Conservation (phyloP, 2,888 invertebrate genomes). For the Gryllus longicercus region DNA sequence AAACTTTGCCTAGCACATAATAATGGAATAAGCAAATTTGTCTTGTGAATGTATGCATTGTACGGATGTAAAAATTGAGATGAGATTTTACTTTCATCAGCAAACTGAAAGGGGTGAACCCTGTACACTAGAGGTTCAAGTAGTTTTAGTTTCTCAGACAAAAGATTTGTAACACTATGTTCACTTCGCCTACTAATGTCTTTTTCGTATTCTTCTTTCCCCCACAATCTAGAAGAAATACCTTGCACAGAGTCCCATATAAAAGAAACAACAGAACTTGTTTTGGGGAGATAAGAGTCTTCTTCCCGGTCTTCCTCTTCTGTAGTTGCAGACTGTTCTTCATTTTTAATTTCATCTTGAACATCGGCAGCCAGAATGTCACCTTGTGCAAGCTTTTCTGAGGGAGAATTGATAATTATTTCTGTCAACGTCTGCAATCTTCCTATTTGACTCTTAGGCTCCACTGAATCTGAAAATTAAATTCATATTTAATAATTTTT, state of each 20-base stretch:
- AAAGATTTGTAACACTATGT: background rate
- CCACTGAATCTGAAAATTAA: conserved; percentile 37
- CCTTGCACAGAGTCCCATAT: background rate
- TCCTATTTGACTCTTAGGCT: conserved; percentile 38
- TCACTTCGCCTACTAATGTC: background rate
- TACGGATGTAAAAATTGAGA: conserved; percentile 43
- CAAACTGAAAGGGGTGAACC: conserved; percentile 36
- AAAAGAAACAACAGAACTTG: background rate
- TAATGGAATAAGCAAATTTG: conserved; percentile 38
- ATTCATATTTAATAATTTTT: too few relatives aligned
- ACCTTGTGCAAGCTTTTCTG: too few relatives aligned
- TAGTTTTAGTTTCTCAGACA: background rate
- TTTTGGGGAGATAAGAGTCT: background rate
- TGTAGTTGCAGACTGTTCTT: too few relatives aligned
- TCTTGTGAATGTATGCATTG: conserved; percentile 46
- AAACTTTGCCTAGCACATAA: background rate
- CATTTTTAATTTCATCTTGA: too few relatives aligned
- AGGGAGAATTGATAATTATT: conserved; percentile 19
- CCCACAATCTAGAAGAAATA: background rate
- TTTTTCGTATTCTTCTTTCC: background rate
- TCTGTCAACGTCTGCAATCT: conserved; percentile 40
- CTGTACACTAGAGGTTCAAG: conserved; percentile 29
- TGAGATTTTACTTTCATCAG: background rate
- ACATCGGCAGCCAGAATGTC: too few relatives aligned
- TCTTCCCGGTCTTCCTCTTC: too few relatives aligned